phyloP scores from a whole-genome alignment of 2,888 invertebrate genomes.

The Ceratothoa steindachneri region DNA sequence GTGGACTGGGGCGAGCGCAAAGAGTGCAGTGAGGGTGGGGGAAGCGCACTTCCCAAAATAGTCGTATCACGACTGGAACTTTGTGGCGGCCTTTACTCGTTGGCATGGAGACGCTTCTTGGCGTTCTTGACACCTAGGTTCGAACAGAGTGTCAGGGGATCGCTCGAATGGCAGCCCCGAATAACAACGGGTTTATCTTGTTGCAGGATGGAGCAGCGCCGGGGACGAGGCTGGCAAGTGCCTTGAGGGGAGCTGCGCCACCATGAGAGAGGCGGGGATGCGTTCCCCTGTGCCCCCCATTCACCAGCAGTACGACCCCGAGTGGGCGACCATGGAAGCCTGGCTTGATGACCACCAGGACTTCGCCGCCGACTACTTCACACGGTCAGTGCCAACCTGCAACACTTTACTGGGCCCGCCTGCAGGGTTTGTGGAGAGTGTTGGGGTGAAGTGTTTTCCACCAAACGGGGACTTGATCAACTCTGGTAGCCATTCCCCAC shows the following conservation, averaged over 20 bases:
- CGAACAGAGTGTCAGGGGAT: too few relatives aligned
- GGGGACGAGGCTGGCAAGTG: not conserved
- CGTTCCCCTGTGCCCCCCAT: not conserved
- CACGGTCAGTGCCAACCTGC: conserved; percentile 63
- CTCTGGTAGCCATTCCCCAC: too few relatives aligned
- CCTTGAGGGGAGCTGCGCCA: not conserved
- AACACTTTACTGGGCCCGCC: not conserved
- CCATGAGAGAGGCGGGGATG: not conserved
- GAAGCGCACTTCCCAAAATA: not conserved
- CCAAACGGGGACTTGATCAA: too few relatives aligned
- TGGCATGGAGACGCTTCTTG: not conserved
- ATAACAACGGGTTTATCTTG: not conserved
- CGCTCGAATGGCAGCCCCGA: too few relatives aligned
- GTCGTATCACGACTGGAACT: not conserved
- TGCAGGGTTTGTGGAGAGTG: not conserved
- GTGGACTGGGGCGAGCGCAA: too few relatives aligned
- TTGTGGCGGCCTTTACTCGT: not conserved
- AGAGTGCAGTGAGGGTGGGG: too few relatives aligned
- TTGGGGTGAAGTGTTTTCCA: not conserved
- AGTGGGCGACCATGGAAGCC: conserved; percentile 83
- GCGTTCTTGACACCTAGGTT: too few relatives aligned
- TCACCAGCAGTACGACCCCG: conserved; percentile 64
- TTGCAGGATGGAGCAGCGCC: not conserved
- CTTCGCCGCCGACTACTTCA: conserved; percentile 90
- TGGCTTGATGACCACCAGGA: conserved; percentile 96